Evolutionary conservation across 2,797 vertebrate species (phyloP).

Genomic region (Corythornis leucogaster): DNA sequence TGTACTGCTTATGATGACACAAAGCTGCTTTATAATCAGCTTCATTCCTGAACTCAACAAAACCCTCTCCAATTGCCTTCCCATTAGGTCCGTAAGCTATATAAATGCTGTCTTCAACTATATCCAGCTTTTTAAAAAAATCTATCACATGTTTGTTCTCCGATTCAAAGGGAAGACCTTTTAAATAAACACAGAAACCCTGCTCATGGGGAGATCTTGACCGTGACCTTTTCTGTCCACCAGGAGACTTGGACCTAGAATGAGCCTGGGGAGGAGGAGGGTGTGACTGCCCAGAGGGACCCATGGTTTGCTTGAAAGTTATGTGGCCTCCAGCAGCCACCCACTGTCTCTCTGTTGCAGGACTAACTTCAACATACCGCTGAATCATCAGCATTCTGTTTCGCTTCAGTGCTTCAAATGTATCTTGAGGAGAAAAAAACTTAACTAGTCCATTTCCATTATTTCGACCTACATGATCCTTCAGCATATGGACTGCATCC

Average conservation of each 20-base stretch:
- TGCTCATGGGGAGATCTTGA: slow-evolving; percentile 95
- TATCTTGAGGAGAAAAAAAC: slow-evolving; percentile 94
- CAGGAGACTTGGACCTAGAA: slow-evolving; percentile 79
- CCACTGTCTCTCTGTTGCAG: slow-evolving; percentile 95
- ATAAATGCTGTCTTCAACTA: slow-evolving; percentile 96
- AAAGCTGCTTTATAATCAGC: slow-evolving; percentile 93
- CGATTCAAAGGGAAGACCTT: slow-evolving; percentile 96
- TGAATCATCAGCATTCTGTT: slow-evolving; percentile 96
- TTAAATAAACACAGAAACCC: slow-evolving; percentile 95
- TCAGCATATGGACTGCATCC: slow-evolving; percentile 89
- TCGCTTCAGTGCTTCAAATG: slow-evolving; percentile 93
- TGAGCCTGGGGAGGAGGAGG: slow-evolving; percentile 78
- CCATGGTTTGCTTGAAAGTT: slow-evolving; percentile 83
- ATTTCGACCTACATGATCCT: slow-evolving; percentile 91
- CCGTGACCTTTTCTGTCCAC: slow-evolving; percentile 87
- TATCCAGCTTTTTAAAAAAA: slow-evolving; percentile 95
- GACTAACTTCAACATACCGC: slow-evolving; percentile 93
- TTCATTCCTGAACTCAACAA: slow-evolving; percentile 95
- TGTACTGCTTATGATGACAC: slow-evolving; percentile 97
- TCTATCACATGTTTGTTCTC: slow-evolving; percentile 97
- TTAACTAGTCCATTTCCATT: slow-evolving; percentile 93
- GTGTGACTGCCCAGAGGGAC: slow-evolving; percentile 78
- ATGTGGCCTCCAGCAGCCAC: slow-evolving; percentile 84
- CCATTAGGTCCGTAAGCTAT: slow-evolving; percentile 97
- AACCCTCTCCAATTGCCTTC: slow-evolving; percentile 96